phyloP scores from a whole-genome alignment of 2,797 vertebrate species.

The Hypotaenidia philippensis region DNA sequence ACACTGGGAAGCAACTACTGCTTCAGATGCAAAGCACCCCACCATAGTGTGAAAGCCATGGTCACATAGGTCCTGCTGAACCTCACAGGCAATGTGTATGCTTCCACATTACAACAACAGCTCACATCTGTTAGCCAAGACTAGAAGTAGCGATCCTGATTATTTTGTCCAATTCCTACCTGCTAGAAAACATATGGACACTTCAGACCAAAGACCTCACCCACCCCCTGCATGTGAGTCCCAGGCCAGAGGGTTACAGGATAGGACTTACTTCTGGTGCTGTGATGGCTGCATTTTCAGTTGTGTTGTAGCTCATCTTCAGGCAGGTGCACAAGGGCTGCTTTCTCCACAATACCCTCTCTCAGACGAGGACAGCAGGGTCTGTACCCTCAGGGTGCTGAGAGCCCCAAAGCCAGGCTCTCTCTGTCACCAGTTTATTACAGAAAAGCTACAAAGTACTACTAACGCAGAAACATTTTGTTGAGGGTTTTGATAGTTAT shows the following conservation, averaged over 20 bases:
- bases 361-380: not conserved
- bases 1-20: not conserved
- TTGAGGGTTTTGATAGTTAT: not conserved
- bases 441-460: not conserved
- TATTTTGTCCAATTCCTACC: not conserved
- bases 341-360: not conserved
- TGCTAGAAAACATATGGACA: not conserved
- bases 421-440: not conserved
- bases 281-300: conserved; percentile 32
- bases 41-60: rapidly evolving
- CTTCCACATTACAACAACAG: not conserved
- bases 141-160: rapidly evolving
- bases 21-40: not conserved
- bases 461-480: not conserved
- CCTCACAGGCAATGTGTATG: rapidly evolving
- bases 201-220: not conserved
- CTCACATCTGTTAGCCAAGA: not conserved
- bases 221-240: not conserved
- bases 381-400: not conserved
- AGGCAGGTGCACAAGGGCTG: not conserved
- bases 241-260: not conserved
- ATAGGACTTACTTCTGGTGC: conserved; percentile 51
- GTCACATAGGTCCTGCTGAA: not conserved
- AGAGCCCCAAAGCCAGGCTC: not conserved
- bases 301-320: conserved; percentile 41